Percentiles rank a stretch among this genome's conserved stretches.
phyloP scores from a whole-genome alignment of 2,113 vertebrate species.

The Syngnathus scovelli region DNA sequence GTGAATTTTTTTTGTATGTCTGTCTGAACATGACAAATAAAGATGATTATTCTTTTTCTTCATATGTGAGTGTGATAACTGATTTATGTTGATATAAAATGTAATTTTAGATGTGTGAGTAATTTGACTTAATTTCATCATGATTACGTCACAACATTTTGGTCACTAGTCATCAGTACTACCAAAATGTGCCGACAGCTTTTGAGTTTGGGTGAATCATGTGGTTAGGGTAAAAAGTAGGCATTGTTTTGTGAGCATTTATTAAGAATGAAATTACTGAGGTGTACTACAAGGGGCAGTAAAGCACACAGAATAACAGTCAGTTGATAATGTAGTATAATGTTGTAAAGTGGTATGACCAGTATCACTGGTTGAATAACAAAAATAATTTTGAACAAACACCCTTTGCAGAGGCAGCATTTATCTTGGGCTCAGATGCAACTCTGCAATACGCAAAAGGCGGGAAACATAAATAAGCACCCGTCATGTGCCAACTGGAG shows the following conservation, averaged over 20 bases:
- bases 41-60: no score
- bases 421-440: constrained; percentile 49
- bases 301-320: constrained; percentile 4
- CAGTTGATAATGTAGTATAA: constrained; percentile 33
- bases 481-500: constrained; percentile 74
- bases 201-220: not conserved
- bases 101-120: not conserved
- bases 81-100: no score
- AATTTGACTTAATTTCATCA: not conserved
- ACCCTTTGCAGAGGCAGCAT: constrained; percentile 54
- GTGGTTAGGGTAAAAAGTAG: not conserved
- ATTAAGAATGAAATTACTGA: not conserved
- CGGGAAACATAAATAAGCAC: constrained; percentile 69
- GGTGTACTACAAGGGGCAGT: not conserved
- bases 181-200: not conserved
- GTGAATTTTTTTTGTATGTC: no score
- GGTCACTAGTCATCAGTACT: not conserved
- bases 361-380: constrained; percentile 47
- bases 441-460: constrained; percentile 47
- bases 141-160: not conserved
- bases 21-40: no score
- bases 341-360: constrained; percentile 31
- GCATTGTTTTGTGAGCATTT: not conserved
- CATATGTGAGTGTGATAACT: no score
- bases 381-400: constrained; percentile 42